These are phyloP conservation scores for Helicolenus hilgendorfi DNA, from an alignment of 2,797 vertebrate species.

Conservation along the genomic window DNA sequence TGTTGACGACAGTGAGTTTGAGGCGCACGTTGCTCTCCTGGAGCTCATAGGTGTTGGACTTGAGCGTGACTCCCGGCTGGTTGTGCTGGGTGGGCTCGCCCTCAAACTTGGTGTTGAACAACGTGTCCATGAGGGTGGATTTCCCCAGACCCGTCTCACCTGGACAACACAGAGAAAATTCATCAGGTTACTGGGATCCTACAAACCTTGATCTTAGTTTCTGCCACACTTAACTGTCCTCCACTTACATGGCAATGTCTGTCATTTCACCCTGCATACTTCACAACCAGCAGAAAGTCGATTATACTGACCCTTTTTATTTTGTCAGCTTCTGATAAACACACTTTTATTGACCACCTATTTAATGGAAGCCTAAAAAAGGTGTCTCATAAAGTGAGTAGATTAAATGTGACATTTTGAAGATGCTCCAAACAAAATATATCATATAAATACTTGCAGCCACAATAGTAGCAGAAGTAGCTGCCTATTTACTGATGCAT, in stretches of 20 bases:
- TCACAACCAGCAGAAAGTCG: constrained; percentile 34
- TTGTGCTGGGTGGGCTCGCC: constrained; percentile 96
- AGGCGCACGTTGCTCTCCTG: constrained; percentile 98
- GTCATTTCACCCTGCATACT: background rate
- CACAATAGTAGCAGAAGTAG: constrained; percentile 18
- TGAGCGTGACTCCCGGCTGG: constrained; percentile 96
- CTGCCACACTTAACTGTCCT: background rate
- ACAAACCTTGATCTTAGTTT: background rate
- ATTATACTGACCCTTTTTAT: background rate
- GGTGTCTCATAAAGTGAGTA: background rate
- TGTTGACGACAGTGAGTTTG: constrained; percentile 97
- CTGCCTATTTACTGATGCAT: constrained; percentile 44
- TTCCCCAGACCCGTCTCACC: constrained; percentile 99
- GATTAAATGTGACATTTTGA: constrained; percentile 5
- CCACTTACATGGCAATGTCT: background rate
- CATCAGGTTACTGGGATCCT: background rate
- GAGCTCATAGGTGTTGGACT: constrained; percentile 96
- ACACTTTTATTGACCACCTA: background rate
- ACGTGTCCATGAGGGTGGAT: constrained; percentile 98
- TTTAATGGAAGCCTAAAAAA: background rate
- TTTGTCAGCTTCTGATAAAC: background rate
- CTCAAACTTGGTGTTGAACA: constrained; percentile 99
- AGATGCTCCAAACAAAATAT: background rate
- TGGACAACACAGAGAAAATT: constrained; percentile 62
- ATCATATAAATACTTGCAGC: background rate